Evolutionary conservation across 2,888 invertebrate genomes (phyloP), one percentile per base, ranked within the genome.

Genomic region (Andrena flavipes): DNA sequence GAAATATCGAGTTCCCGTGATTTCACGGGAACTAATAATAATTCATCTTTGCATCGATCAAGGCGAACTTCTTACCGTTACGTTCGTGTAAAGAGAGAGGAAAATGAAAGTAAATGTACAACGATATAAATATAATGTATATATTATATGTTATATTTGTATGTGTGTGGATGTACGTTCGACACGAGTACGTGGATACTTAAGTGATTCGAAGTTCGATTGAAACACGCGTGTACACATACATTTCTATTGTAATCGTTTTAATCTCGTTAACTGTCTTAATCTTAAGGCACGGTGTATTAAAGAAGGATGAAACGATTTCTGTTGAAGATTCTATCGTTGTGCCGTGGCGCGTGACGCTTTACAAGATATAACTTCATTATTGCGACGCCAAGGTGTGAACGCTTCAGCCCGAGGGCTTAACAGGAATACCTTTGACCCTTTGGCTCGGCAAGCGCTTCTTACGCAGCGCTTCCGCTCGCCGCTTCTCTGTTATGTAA

Each of bases 71-170:
- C 29, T 63, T 33, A 70, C 62, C 10, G 10, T 64, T 56, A n/a
- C n/a, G 20, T 56, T 56, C 20, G n/a, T 20, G 7, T 20, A 33
- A 42, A 42, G 42, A 42, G 42, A 3, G 16, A 42, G 42, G 13
- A 2, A 33, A 71, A 30, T 0, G 7, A 26, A 71, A 48, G 3
- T 59, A 16, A 29, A 65, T 30, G 48, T 62, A 49, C 29, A 54
- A 59, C 8, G 2, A 76, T 69, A 75, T 75, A 29, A 71, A 80
- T 71, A 71, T 82, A 79, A 65, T 81, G 80, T 81, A 74, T 81
- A 79, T 70, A 70, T 79, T 74, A 80, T 80, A 81, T 81, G 33
- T 79, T 79, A 79, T 81, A 80, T 80, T 80, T 82, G 73, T 79
- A 82, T 65, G 65, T 62, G 29, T 71, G 77, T 70, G 62, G 3